Base-by-base conservation (phyloP, 2,888 invertebrate genomes). In the Pyrgus malvae region DNA sequence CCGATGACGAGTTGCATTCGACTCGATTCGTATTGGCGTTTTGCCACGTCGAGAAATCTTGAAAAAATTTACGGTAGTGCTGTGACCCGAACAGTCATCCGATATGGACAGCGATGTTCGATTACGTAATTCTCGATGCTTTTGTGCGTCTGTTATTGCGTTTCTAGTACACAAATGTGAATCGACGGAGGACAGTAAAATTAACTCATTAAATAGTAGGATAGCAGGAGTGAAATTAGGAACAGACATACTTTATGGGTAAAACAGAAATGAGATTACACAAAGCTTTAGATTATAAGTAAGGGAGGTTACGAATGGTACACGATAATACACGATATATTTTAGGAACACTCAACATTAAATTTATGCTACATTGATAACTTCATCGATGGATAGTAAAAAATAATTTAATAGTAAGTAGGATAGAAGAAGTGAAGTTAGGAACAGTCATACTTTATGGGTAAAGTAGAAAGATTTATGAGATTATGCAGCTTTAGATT, bases 1-100 rank as follows among this genome's bases (percentile, higher is more conserved):
- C 14, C 31, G 41, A 40, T 31, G 40, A 21, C 40, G 40, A n/a
- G 27, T 17, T 41, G 49, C 49, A 49, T 31, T 14, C 49, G 49
- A 31, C 17, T 63, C 60, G 60, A 61, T 58, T 41, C 40, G 50
- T 35, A 42, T 61, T 68, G 68, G 67, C 68, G 44, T 12, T n/a
- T 4, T 48, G 68, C 68, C 68, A 67, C 33, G 55, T 53, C 42
- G 59, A 48, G 53, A 51, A 37, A 6, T 37, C 29, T 17, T 19
- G 17, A 38, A 29, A 29, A 29, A 38, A 21, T 25, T 17, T 40
- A 40, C 48, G 29, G 29, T 29, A 21, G 48, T 27, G 37, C 38
- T 16, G 40, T 29, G 48, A 49, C 48, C 38, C 29, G 40, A 38
- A 25, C 33, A 33, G 33, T 51, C 58, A 27, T 55, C 44, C 31